Evolutionary conservation across 2,888 invertebrate genomes (phyloP), one percentile per base, ranked within the genome.

Genomic region (Leptothorax acervorum): DNA sequence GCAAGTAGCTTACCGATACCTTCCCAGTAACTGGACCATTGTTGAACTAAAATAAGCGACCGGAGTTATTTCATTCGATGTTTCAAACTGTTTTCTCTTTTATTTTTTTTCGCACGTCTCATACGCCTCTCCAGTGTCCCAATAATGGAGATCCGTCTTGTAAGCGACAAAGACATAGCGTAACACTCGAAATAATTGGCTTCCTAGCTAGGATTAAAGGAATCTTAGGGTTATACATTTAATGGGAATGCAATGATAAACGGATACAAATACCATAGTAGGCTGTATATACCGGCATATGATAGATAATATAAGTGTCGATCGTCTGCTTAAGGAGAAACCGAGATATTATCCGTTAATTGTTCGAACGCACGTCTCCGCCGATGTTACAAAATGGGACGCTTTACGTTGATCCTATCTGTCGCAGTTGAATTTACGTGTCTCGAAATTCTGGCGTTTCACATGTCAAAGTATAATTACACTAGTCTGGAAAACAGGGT

Each of bases 141-240:
- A 71, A 70, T 71, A 42, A 81, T 60, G 35, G 8, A 28, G 48
- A 70, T 71, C 48, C 70, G 28, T 74, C 81, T 84, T 82, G 73
- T 85, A 86, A 88, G 82, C 86, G 83, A 90, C 87, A 84, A 85
- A 85, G 62, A 81, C 82, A 83, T 81, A 71, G 57, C 45, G 76
- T 85, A 86, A 86, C 73, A 85, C 85, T 89, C 85, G 88, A 88
- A 85, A 88, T 91, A 90, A 92, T 90, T 89, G 92, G 93, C 92
- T 92, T 93, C 91, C 91, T 93, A 92, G 92, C 57, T 92, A 92
- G 90, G 89, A 88, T 89, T 92, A 92, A 90, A 87, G 87, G 87
- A 91, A 90, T 89, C 89, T 87, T 86, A 90, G 92, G 91, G 88
- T 91, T 88, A 89, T 89, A 90, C 87, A 90, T 92, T 91, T 90